Conservation (phyloP, 1,140 invertebrate genomes). For the Bombyx mori region DNA sequence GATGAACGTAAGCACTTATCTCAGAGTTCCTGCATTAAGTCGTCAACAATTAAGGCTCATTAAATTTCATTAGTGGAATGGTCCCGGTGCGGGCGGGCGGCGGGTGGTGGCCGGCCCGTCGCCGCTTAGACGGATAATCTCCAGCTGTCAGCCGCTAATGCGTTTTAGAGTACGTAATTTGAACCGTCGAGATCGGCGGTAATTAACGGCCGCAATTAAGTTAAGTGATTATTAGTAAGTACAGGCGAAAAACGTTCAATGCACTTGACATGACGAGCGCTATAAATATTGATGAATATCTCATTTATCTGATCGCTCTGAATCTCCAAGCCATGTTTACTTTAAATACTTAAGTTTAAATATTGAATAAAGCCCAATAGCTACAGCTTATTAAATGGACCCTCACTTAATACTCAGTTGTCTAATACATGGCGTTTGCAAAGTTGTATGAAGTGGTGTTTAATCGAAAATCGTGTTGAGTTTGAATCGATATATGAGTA, state of each 20-base stretch:
- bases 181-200: conserved; percentile 66
- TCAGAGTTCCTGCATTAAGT: conserved; percentile 65
- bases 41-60: conserved; percentile 67
- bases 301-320: too few relatives aligned
- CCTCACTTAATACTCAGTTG: too few relatives aligned
- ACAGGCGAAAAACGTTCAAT: conserved; percentile 18
- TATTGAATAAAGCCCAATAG: too few relatives aligned
- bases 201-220: conserved; percentile 68
- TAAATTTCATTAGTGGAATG: conserved; percentile 65
- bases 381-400: too few relatives aligned
- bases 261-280: conserved; percentile 1
- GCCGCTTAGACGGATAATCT: conserved; percentile 68
- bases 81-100: conserved; percentile 27
- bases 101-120: conserved; percentile 35
- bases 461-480: too few relatives aligned
- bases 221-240: conserved; percentile 56
- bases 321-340: too few relatives aligned
- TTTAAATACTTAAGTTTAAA: too few relatives aligned
- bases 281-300: too few relatives aligned
- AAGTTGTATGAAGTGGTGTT: too few relatives aligned
- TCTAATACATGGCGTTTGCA: too few relatives aligned
- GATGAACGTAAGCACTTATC: conserved; percentile 34
- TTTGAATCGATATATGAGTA: too few relatives aligned
- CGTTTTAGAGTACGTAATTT: conserved; percentile 72
- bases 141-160: conserved; percentile 68